Base-by-base conservation (phyloP, 2,888 invertebrate genomes). In the Tricholauxania praeusta region DNA sequence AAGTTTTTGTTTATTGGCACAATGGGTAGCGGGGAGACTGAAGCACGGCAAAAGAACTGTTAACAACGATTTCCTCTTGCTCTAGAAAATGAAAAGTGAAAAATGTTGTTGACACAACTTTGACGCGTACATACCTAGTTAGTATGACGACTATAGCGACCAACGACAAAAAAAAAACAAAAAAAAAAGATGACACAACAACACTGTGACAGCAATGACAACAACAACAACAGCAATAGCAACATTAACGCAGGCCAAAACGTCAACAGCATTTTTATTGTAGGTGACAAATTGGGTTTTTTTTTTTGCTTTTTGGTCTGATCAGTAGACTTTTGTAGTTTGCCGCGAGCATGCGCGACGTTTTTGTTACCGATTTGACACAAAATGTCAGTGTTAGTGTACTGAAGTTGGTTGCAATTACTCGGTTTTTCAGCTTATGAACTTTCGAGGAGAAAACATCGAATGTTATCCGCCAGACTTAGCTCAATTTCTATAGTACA, bases 261-360 rank as follows among this genome's bases (percentile, higher is more conserved):
- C 53, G 72, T 71, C 57, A 78, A 80, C 80, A 80, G 80, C 69
- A 71, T 74, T 77, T 80, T 79, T 75, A 78, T 82, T 85, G 85
- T 85, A 81, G 84, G 85, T 84, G 83, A 84, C 82, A 82, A 81
- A 81, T 80, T 71, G 48, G 65, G 39, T 76, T 77, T 55, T 67
- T 22, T 60, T 32, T 75, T 70, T 67, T 67, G 57, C 19, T 63
- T 60, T 74, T 75, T 74, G 74, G 28, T 22, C 32, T 19, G 12
- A 39, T 15, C 65, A 49, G 49, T 57, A 10, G 10, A 57, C 71
- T 72, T 79, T 79, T 79, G 79, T 76, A 75, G 76, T 78, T 76
- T 73, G 71, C 76, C 74, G 74, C 62, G 32, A 66, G 70, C 72
- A 55, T 59, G 72, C 63, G 59, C 53, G 47, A 47, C 70, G 47